These are phyloP conservation scores for Phocides pigmalion DNA, from an alignment of 1,140 invertebrate genomes.

Conservation along the genomic window DNA sequence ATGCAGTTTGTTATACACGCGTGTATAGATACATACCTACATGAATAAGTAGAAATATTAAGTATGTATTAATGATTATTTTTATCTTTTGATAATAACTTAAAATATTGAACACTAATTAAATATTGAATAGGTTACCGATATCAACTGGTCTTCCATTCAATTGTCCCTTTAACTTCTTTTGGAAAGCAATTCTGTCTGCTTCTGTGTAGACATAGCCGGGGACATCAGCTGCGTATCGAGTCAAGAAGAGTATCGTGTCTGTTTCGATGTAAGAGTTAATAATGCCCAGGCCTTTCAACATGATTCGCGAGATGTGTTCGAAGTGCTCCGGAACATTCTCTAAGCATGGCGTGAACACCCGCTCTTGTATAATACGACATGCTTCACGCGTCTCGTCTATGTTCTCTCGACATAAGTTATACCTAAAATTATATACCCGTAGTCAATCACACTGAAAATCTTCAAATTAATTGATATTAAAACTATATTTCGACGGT, in stretches of 20 bases:
- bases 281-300: constrained; percentile 64
- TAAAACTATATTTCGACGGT: too few species aligned
- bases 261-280: constrained; percentile 44
- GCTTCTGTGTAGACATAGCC: constrained; percentile 56
- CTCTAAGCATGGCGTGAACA: constrained; percentile 54
- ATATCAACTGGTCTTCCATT: constrained; percentile 30
- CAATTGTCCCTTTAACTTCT: constrained; percentile 32
- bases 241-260: constrained; percentile 45
- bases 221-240: constrained; percentile 50
- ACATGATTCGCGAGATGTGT: constrained; percentile 60
- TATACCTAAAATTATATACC: constrained; percentile 76
- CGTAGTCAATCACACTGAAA: background rate
- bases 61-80: too few species aligned
- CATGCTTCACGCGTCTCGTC: constrained; percentile 77
- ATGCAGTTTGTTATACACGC: too few species aligned
- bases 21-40: too few species aligned
- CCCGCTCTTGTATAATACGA: constrained; percentile 61
- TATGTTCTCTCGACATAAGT: constrained; percentile 80
- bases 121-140: too few species aligned
- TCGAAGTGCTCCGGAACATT: constrained; percentile 70
- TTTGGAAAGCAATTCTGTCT: constrained; percentile 38
- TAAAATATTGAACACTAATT: too few species aligned
- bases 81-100: too few species aligned
- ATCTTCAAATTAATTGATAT: too few species aligned
- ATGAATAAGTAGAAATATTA: too few species aligned